phyloP scores from a whole-genome alignment of 2,797 vertebrate species.

The Acropternis orthonyx region DNA sequence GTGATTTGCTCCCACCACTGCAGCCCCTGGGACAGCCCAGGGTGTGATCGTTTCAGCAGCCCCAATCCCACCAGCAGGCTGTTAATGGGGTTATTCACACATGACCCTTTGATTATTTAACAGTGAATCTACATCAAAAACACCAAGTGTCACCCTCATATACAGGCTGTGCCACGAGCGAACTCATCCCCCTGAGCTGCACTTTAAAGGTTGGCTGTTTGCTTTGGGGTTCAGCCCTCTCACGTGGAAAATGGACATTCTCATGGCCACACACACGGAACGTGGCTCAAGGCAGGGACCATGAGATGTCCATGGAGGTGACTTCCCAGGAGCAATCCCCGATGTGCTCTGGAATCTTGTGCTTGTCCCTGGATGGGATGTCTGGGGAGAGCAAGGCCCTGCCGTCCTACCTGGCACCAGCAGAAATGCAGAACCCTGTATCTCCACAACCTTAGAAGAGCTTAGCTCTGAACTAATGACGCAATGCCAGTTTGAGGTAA shows the following conservation, averaged over 20 bases:
- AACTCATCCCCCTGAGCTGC: background rate
- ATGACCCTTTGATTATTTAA: background rate
- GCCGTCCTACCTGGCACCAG: background rate
- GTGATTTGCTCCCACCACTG: background rate
- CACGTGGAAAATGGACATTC: background rate
- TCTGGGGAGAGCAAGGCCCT: background rate
- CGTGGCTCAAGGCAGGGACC: too few species aligned
- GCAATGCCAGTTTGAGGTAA: background rate
- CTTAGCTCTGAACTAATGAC: background rate
- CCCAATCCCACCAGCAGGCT: background rate
- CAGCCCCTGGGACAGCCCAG: background rate
- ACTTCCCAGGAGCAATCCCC: background rate
- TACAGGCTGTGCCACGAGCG: background rate
- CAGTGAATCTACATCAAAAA: background rate
- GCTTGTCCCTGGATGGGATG: too few species aligned
- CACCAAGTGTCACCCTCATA: background rate
- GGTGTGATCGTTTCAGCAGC: background rate
- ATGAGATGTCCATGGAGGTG: background rate
- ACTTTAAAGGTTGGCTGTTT: background rate
- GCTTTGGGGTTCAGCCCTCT: background rate
- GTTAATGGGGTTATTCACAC: background rate
- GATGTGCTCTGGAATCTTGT: background rate
- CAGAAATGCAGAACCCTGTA: background rate
- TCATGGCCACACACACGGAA: background rate
- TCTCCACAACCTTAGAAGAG: background rate